Base-by-base conservation (phyloP, 2,888 invertebrate species). In the Bhutanitis thaidina region DNA sequence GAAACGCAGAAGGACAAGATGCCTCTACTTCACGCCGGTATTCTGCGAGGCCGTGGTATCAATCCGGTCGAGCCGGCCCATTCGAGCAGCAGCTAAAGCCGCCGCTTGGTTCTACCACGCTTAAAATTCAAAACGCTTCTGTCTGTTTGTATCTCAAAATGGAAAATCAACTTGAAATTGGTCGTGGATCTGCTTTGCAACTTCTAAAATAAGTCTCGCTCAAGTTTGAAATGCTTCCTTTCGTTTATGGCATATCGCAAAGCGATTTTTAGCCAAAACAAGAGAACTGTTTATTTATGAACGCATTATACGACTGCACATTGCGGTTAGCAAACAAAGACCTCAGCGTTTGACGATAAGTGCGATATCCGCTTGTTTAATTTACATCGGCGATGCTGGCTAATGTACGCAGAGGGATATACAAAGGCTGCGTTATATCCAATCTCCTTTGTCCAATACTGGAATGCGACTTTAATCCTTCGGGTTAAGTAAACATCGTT, bases 401-500 rank as follows among this genome's bases (percentile, higher is more conserved):
- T 48, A 50, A 39, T 44, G 38, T 44, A 50, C 34, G 45, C 50
- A 50, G 30, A 39, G 29, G 16, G 29, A 36, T 30, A 25, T 34
- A 51, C 50, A 51, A 51, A 51, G 51, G 51, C 41, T 46, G 40
- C 45, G 35, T 46, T 51, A 51, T 51, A 40, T 20, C 40, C 41
- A 45, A 36, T 35, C 27, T 40, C 36, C 51, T 51, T 51, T 51
- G 51, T 44, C 43, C 43, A 13, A 40, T 29, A 36, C 29, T 44
- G 35, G 35, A 38, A 45, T 35, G 49, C 20, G 43, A 38, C 49
- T 43, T 38, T 45, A 41, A 46, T 46, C 45, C 40, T 46, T 45
- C 29, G 20, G 10, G 29, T 39, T 44, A 38, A 44, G 36, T 51
- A 51, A 45, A 51, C 35, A 45, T 45, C 35, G 34, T 3, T 12